Evolutionary conservation across 2,113 vertebrate genomes (phyloP).

Genomic region (Peromyscus leucopus): DNA sequence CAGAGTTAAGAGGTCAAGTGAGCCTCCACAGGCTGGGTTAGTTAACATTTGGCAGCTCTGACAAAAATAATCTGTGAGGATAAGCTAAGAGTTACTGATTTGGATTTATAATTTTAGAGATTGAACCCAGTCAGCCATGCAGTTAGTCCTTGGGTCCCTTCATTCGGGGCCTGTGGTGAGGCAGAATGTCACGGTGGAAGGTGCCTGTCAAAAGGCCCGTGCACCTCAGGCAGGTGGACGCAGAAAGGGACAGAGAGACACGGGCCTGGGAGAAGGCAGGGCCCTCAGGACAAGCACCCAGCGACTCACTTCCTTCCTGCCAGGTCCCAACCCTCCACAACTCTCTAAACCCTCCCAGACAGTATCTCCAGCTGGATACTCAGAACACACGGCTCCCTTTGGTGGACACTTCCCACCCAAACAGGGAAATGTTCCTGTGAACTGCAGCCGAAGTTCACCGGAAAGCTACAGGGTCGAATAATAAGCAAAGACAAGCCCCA

Average conservation of each 20-base stretch:
- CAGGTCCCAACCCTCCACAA: neutral
- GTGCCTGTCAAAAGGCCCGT: neutral
- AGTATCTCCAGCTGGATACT: neutral
- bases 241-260: neutral
- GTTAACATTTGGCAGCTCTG: neutral
- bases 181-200: neutral
- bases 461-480: neutral
- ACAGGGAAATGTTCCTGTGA: neutral
- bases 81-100: neutral
- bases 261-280: neutral
- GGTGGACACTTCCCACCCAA: neutral
- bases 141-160: neutral
- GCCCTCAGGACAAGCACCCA: neutral
- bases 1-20: neutral
- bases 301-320: neutral
- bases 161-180: neutral
- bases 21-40: neutral
- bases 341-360: neutral
- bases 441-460: neutral
- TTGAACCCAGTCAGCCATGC: neutral
- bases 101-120: neutral
- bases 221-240: neutral
- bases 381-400: neutral
- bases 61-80: neutral
- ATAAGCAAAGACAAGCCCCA: neutral